A percentile compares a stretch with the other conserved stretches of the same genome.
phyloP scores from a whole-genome alignment of 2,113 vertebrate species.

The Pristiophorus japonicus region DNA sequence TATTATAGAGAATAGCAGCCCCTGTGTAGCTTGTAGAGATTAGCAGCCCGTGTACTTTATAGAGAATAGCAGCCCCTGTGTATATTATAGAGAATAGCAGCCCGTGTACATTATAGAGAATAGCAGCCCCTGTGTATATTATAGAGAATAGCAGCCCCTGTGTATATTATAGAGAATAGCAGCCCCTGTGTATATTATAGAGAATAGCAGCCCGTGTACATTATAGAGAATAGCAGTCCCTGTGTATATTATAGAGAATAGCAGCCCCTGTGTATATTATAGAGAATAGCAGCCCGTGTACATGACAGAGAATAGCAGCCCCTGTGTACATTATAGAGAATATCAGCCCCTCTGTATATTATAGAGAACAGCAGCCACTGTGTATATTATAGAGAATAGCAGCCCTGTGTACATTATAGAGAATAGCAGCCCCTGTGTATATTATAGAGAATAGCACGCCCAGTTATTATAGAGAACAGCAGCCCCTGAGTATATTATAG shows the following conservation, averaged over 20 bases:
- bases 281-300: background rate
- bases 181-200: background rate
- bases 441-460: too few species aligned
- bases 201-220: background rate
- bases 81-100: background rate
- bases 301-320: background rate
- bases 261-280: background rate
- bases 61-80: background rate
- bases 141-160: background rate
- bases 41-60: too few species aligned
- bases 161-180: background rate
- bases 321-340: background rate
- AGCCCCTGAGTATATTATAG: too few species aligned
- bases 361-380: too few species aligned
- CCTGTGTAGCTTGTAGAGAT: background rate
- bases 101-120: background rate
- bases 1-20: background rate
- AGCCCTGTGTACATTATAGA: too few species aligned
- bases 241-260: background rate
- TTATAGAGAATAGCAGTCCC: background rate
- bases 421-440: too few species aligned
- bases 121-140: background rate
- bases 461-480: too few species aligned
- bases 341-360: background rate
- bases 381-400: too few species aligned